These are phyloP conservation scores for Epizoanthus stellaris DNA, from an alignment of 92 coral and sea anemone genomes.

Conservation along the genomic window DNA sequence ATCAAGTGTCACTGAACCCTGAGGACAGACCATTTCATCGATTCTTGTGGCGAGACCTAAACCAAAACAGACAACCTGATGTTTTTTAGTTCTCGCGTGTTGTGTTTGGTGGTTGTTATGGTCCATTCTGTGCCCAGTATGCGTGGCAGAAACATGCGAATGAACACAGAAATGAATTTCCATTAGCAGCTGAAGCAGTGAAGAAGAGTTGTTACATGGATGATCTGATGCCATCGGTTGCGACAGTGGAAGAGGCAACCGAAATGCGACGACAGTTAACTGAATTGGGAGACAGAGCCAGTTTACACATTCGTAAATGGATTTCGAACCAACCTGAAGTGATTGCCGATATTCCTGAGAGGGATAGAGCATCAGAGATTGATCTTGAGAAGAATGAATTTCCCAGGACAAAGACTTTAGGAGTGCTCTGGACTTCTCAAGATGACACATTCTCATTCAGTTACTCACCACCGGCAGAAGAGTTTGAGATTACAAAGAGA, in stretches of 20 bases:
- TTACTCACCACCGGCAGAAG: constrained; percentile 46
- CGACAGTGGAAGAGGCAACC: constrained; percentile 53
- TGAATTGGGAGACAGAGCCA: constrained; percentile 59
- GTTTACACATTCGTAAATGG: constrained; percentile 70
- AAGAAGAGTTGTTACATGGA: constrained; percentile 68
- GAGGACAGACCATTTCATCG: too few species aligned
- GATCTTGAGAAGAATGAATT: constrained; percentile 55
- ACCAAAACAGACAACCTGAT: neutral
- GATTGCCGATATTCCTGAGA: constrained; percentile 47
- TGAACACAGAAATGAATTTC: neutral
- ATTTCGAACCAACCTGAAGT: constrained; percentile 54
- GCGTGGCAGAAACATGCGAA: constrained; percentile 2
- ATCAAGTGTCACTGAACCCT: too few species aligned
- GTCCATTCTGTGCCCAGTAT: neutral
- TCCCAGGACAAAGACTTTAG: constrained; percentile 59
- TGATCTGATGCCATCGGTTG: constrained; percentile 68
- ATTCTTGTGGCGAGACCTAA: neutral
- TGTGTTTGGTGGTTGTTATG: too few species aligned
- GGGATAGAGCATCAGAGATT: constrained; percentile 50
- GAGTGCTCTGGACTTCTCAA: constrained; percentile 61
- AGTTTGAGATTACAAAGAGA: constrained; percentile 53
- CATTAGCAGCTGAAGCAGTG: constrained; percentile 44
- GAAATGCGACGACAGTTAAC: constrained; percentile 62
- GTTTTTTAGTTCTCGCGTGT: neutral
- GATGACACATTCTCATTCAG: constrained; percentile 63